Conservation (phyloP, 2,113 vertebrate species). For the Podarcis muralis region DNA sequence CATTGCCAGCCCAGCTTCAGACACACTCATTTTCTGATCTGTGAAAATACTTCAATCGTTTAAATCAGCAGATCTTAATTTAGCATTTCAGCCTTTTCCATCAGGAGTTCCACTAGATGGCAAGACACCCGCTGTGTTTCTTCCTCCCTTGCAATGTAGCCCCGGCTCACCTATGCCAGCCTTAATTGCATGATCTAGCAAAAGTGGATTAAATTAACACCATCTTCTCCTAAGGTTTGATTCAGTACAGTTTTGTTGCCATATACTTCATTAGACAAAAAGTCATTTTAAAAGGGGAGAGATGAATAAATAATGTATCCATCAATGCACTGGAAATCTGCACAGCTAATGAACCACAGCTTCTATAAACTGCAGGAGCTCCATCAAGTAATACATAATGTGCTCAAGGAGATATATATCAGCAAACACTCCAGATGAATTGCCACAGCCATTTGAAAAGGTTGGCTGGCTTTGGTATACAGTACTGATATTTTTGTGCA, state of each 20-base stretch:
- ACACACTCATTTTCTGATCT: neutral
- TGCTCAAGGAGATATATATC: conserved; percentile 26
- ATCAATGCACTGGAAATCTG: conserved; percentile 44
- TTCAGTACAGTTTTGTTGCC: conserved; percentile 25
- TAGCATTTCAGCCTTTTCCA: conserved; percentile 26
- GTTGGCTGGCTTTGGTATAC: conserved; percentile 58
- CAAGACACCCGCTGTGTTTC: conserved; percentile 23
- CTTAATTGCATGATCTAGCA: conserved; percentile 28
- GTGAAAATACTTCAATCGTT: neutral
- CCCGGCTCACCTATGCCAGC: conserved; percentile 2
- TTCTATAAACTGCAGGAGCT: conserved; percentile 36
- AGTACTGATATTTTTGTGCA: conserved; percentile 51
- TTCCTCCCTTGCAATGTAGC: conserved; percentile 18
- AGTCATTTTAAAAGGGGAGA: conserved; percentile 38
- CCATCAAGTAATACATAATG: conserved; percentile 27
- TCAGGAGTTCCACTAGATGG: conserved; percentile 29
- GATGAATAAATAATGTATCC: conserved; percentile 53
- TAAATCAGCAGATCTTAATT: conserved; percentile 29
- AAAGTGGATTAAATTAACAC: conserved; percentile 44
- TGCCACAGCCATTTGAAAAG: conserved; percentile 64
- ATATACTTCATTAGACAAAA: conserved; percentile 51
- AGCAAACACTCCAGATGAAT: conserved; percentile 44
- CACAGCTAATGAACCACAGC: conserved; percentile 39
- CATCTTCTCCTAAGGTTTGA: conserved; percentile 24
- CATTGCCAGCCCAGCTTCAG: neutral